Conservation (phyloP, 1,140 invertebrate species). For the Camponotus vicinus region DNA sequence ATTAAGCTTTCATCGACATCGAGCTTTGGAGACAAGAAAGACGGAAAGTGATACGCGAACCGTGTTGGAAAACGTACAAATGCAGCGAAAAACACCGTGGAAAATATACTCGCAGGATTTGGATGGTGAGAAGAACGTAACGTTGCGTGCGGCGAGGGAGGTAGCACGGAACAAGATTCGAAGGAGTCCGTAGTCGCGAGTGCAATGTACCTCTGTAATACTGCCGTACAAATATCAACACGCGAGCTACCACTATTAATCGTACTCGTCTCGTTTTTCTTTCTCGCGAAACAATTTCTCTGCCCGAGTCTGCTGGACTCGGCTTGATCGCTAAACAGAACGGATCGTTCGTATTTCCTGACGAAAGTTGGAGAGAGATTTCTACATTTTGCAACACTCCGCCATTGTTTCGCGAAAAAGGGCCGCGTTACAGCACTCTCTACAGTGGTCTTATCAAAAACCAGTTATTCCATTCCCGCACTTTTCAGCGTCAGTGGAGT, state of each 20-base stretch:
- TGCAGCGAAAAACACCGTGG: conserved; percentile 39
- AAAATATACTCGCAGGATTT: conserved; percentile 1
- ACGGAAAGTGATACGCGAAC: background rate
- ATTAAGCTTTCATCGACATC: background rate
- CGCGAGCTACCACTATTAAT: conserved; percentile 35
- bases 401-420: conserved; percentile 24
- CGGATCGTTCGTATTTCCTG: conserved; percentile 6
- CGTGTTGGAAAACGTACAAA: background rate
- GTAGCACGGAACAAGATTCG: conserved; percentile 46
- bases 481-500: background rate
- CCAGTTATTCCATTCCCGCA: background rate
- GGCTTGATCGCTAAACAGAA: conserved; percentile 11
- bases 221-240: conserved; percentile 31
- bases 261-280: conserved; percentile 23
- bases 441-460: conserved; percentile 9
- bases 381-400: background rate
- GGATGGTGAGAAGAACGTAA: conserved; percentile 33
- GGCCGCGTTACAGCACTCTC: too few relatives aligned
- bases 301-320: background rate
- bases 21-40: background rate
- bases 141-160: conserved; percentile 37
- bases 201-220: conserved; percentile 49
- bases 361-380: background rate
- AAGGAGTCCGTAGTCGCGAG: conserved; percentile 39
- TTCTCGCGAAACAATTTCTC: conserved; percentile 35